Conservation (phyloP, 1,140 invertebrate species). For the Zaprionus kolodkinae region DNA sequence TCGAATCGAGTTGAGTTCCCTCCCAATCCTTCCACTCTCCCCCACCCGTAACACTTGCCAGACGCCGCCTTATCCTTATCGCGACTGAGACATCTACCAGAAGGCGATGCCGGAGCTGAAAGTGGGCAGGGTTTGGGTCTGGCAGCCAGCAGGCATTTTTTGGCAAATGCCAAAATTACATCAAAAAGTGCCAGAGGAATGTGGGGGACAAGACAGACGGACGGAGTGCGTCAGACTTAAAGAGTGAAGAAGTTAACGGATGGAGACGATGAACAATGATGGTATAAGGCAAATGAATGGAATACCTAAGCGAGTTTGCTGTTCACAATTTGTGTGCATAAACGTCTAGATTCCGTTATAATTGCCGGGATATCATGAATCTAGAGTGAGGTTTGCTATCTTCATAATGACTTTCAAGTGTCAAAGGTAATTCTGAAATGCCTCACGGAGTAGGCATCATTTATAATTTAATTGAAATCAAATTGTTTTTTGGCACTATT, state of each 20-base stretch:
- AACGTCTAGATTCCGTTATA: constrained; percentile 61
- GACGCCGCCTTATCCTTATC: constrained; percentile 49
- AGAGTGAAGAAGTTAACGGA: constrained; percentile 46
- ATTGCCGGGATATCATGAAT: constrained; percentile 42
- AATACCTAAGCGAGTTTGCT: constrained; percentile 42
- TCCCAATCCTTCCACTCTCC: background rate
- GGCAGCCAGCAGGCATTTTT: constrained; percentile 60
- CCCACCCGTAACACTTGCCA: constrained; percentile 13
- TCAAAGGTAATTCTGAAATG: constrained; percentile 73
- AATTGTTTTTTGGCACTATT: constrained; percentile 37
- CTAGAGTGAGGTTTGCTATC: constrained; percentile 43
- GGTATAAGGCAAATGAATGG: constrained; percentile 16
- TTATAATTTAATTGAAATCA: constrained; percentile 73
- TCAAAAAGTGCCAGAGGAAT: constrained; percentile 74
- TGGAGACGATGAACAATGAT: constrained; percentile 28
- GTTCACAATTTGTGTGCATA: constrained; percentile 45
- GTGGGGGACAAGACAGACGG: constrained; percentile 4
- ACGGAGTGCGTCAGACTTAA: constrained; percentile 4
- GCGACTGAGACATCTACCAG: constrained; percentile 63
- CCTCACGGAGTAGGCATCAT: constrained; percentile 54
- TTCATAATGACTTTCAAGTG: constrained; percentile 79
- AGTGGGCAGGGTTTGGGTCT: background rate
- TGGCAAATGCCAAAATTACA: constrained; percentile 81
- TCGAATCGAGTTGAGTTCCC: constrained; percentile 6
- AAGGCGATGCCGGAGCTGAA: background rate